Percentiles rank a stretch among this genome's conserved stretches.
phyloP scores from a whole-genome alignment of 2,888 invertebrate species.

The Archips xylosteana region DNA sequence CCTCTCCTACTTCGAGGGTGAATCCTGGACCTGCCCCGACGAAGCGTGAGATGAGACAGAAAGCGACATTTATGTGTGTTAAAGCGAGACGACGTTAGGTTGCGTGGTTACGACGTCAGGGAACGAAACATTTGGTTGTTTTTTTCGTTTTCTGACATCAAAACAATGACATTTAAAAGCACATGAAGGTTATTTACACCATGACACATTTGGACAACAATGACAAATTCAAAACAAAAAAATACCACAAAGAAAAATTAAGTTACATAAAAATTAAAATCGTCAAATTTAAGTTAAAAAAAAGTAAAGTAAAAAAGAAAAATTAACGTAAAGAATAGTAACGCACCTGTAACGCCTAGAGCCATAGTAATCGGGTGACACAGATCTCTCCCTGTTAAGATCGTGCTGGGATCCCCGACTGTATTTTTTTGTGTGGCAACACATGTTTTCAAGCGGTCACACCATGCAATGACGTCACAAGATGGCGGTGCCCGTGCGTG shows the following conservation, averaged over 20 bases:
- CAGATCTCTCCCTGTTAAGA: conserved; percentile 87
- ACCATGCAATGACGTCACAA: conserved; percentile 82
- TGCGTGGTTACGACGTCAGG: conserved; percentile 48
- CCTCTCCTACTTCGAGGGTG: conserved; percentile 82
- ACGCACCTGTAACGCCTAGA: conserved; percentile 92
- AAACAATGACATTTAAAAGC: conserved; percentile 46
- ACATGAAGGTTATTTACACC: conserved; percentile 42
- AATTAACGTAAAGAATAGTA: background rate
- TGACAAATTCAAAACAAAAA: conserved; percentile 27
- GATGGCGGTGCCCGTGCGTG: conserved; percentile 61
- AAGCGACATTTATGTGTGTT: conserved; percentile 84
- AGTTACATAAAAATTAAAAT: background rate
- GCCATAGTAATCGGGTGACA: conserved; percentile 90
- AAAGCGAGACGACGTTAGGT: conserved; percentile 74
- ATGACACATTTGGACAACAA: conserved; percentile 22
- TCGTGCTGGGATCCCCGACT: conserved; percentile 92
- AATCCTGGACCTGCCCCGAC: conserved; percentile 77
- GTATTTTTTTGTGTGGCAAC: conserved; percentile 53
- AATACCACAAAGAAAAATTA: background rate
- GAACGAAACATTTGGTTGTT: conserved; percentile 22
- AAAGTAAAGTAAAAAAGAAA: conserved; percentile 8
- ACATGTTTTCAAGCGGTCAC: conserved; percentile 55
- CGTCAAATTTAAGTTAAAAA: conserved; percentile 13
- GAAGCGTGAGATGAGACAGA: conserved; percentile 80
- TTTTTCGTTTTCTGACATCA: conserved; percentile 31